Conservation (phyloP, 2,888 invertebrate genomes). For the Lysandra bellargus region DNA sequence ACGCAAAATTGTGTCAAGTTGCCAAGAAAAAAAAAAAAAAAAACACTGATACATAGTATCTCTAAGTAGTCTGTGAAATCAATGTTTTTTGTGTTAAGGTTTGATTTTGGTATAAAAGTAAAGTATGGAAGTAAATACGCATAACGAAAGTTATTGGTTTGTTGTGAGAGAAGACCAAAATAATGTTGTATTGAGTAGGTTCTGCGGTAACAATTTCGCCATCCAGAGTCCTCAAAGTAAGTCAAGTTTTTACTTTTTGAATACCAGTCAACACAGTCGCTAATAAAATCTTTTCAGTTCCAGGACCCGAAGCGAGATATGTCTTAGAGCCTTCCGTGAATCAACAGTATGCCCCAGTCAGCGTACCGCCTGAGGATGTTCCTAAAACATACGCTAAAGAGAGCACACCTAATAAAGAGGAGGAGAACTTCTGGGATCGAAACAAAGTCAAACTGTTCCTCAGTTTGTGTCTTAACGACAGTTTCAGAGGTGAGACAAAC, state of each 20-base stretch:
- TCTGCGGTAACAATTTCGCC: constrained; percentile 67
- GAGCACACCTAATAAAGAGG: constrained; percentile 45
- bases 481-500: constrained; percentile 55
- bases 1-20: no score
- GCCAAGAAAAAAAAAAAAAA: no score
- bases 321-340: constrained; percentile 58
- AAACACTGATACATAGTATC: no score
- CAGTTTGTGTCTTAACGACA: constrained; percentile 59
- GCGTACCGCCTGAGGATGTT: constrained; percentile 46
- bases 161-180: constrained; percentile 71
- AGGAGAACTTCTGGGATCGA: constrained; percentile 65
- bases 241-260: constrained; percentile 40
- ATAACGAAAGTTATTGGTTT: constrained; percentile 73
- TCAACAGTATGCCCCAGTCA: constrained; percentile 60
- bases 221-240: constrained; percentile 65
- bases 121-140: constrained; percentile 61
- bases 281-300: constrained; percentile 47
- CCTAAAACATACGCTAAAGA: constrained; percentile 48
- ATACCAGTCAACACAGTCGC: background rate
- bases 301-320: constrained; percentile 61
- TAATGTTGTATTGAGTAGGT: constrained; percentile 69
- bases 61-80: no score
- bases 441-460: constrained; percentile 64
- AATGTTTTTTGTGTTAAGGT: no score
- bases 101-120: background rate